Evolutionary conservation across 2,888 invertebrate species (phyloP).

Genomic region (Ichneumoninae sp.): DNA sequence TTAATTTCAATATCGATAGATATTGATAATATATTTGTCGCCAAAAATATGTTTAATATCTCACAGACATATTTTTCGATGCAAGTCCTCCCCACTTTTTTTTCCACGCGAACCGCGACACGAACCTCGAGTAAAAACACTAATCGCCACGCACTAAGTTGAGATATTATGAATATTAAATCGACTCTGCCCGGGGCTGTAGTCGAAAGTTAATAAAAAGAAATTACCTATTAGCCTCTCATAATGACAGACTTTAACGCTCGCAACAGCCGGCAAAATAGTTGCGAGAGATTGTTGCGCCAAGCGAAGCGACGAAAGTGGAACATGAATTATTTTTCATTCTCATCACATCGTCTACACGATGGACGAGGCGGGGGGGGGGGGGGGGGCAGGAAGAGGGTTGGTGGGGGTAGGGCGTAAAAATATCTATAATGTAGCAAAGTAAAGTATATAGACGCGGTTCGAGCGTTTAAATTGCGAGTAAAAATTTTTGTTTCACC

Average conservation of each 20-base stretch:
- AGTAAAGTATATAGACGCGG: conserved; percentile 47
- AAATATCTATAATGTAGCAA: conserved; percentile 56
- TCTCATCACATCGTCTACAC: conserved; percentile 12
- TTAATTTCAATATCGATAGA: too few relatives aligned
- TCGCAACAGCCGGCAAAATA: conserved; percentile 11
- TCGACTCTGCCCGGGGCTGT: conserved; percentile 11
- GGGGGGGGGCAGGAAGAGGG: neutral
- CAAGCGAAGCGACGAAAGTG: conserved; percentile 21
- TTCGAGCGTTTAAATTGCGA: conserved; percentile 59
- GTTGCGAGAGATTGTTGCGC: neutral
- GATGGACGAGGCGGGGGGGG: too few relatives aligned
- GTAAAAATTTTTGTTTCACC: conserved; percentile 56
- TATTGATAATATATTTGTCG: too few relatives aligned
- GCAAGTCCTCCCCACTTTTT: too few relatives aligned
- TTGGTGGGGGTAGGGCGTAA: neutral
- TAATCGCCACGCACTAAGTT: conserved; percentile 8
- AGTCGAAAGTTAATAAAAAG: conserved; percentile 38
- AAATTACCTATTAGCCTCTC: conserved; percentile 8
- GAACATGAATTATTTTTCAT: conserved; percentile 54
- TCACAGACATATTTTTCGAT: too few relatives aligned
- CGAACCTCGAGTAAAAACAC: neutral
- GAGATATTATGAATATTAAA: conserved; percentile 16
- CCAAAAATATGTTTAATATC: too few relatives aligned
- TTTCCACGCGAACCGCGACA: too few relatives aligned
- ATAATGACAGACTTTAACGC: conserved; percentile 42